Evolutionary conservation across 2,797 vertebrate genomes (phyloP), one percentile per base, ranked within the genome.

Genomic region (Phoxinus dragarum): DNA sequence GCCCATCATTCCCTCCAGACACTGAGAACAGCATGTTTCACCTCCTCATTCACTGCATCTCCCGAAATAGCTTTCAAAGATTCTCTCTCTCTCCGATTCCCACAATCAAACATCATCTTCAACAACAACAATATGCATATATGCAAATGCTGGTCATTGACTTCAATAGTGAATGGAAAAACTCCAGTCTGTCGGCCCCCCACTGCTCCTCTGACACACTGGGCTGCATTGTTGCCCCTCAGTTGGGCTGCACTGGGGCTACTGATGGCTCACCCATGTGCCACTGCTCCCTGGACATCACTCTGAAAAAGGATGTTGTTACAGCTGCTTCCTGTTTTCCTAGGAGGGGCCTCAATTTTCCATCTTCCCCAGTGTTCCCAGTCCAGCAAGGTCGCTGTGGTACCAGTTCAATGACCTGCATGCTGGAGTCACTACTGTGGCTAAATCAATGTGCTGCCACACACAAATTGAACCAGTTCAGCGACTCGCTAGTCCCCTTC

Each of bases 271-370:
- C 67, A 81, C 59, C 84, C 89, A 91, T 91, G 79, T 75, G 36
- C 74, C 40, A 85, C n/a, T 67, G 68, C 85, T 88, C 80, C n/a
- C 86, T 71, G 40, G 86, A 87, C 76, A 84, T 79, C 72, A 56
- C 61, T 82, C 47, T n/a, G 88, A 86, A 89, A 87, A 92, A 94
- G 95, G 95, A 95, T 95, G 94, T 95, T 95, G 92, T 92, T 91
- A 88, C 94, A 95, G 94, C 94, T 94, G 94, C 90, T 95, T 95
- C 94, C 95, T 94, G 94, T 94, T 95, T 93, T 88, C 61, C 72
- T 86, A 83, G 80, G 52, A 44, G 59, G 67, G 64, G 71, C 67
- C 31, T 72, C 52, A 11, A 61, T 31, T 68, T 87, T 88, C 84
- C 88, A 88, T 68, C 82, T 81, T 75, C 71, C 68, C 89, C 87